Evolutionary conservation across 2,888 invertebrate genomes (phyloP), one percentile per base, ranked within the genome.

Genomic region (Dermolepida albohirtum): DNA sequence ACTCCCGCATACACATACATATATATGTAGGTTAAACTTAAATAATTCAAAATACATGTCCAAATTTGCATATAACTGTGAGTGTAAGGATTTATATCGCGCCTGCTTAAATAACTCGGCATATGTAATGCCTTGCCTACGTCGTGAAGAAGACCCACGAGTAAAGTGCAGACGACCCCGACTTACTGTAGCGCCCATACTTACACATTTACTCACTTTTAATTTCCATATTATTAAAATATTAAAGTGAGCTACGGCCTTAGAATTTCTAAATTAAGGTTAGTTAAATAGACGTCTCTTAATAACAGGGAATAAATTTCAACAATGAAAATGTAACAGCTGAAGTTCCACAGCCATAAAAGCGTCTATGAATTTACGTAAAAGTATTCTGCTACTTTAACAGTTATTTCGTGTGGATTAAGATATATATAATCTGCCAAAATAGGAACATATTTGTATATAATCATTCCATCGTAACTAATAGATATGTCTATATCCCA

Each of bases 31-130:
- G 76, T 74, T 78, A 76, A 72, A 75, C 74, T 77, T 80, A 79
- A 80, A 80, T 80, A 80, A 79, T 79, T 78, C 79, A 78, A 75
- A 73, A 74, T 74, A 76, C 77, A 77, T 76, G 78, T 76, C 78
- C 76, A 78, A 78, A 80, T 79, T 79, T 79, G 74, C 79, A 77
- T 77, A 74, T 74, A 76, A 76, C 77, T 73, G 72, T 72, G 67
- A 62, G 67, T 34, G 34, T 74, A 75, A 74, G 67, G 67, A 67
- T 67, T 67, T 67, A 67, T 54, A 63, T 67, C 62, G 52, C 63
- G 59, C 47, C 59, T 29, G 59, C 59, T 47, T 47, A 62, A 62
- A 62, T 62, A 62, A 62, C 59, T 49, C 34, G 59, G 59, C 59
- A 62, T 62, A 62, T 47, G 47, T 47, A 62, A 62, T 62, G 47